Base-by-base conservation (phyloP, 2,888 invertebrate genomes). In the Venustoraphidia nigricollis region DNA sequence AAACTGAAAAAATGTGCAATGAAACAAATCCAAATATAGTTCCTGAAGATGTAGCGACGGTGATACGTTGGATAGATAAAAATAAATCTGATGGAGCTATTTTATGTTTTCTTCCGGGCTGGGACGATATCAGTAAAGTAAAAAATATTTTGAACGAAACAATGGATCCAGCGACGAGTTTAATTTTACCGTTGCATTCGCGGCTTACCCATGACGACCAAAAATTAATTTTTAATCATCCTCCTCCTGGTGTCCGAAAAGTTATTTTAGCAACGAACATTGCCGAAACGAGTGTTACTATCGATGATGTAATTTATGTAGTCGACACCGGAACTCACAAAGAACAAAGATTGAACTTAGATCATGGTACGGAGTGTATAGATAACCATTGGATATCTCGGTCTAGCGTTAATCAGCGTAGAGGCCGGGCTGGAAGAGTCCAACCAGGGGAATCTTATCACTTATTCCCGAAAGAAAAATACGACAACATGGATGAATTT, bases 61-160 rank as follows among this genome's bases (percentile, higher is more conserved):
- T 70, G 10, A 72, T 85, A 55, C 62, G 67, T 53, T 72, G 75
- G 52, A 73, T 85, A n/a, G 71, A 78, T 45, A 61, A 58, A 9
- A 68, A 60, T 1, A 73, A 77, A 56, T 66, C 71, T 0, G 73
- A 75, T 42, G 85, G 85, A 1, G 81, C 81, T 1, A 81, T 86
- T 55, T 66, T 86, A 44, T 80, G 79, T 40, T 86, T 86, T 55
- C 69, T 86, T 8, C 84, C 86, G 11, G 84, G 85, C 10, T 85
- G 86, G 85, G 66, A 72, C 3, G 83, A 84, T 51, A 85, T 86
- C 39, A 67, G 66, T 27, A 64, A 64, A 43, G 65, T 80, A 0
- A 67, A 70, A 44, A 64, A 63, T 11, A 44, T 72, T n/a, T 54
- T 80, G 9, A 67, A 73, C 14, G 58, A 66, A 27, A 53, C 51